A percentile compares a stretch with the other conserved stretches of the same genome.
phyloP scores from a whole-genome alignment of 2,797 vertebrate genomes.

The Vultur gryphus region DNA sequence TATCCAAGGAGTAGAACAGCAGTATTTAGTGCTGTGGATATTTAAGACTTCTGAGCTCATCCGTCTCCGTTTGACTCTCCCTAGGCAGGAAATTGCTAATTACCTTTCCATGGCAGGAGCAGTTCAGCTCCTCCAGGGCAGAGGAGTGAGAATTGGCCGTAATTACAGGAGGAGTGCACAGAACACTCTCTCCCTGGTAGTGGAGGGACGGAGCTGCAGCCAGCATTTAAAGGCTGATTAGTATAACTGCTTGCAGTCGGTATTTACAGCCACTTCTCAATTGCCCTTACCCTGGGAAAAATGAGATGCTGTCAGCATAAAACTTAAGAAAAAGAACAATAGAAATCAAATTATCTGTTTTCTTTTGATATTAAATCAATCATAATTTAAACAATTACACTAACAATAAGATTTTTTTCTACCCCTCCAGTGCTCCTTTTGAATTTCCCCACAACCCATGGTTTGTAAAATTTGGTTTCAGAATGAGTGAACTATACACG shows the following conservation, averaged over 20 bases:
- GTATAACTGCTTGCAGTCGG: neutral
- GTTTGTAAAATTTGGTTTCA: slow-evolving; percentile 41
- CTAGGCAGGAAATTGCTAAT: slow-evolving; percentile 33
- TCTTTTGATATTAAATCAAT: slow-evolving; percentile 19
- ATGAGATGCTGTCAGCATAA: neutral
- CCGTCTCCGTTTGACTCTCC: neutral
- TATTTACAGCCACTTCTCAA: neutral
- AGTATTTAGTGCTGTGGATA: neutral
- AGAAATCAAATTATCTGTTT: neutral
- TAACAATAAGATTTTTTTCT: neutral
- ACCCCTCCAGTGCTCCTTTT: neutral
- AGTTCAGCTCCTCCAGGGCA: neutral
- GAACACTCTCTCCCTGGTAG: neutral
- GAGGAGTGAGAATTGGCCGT: neutral
- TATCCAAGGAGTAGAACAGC: neutral
- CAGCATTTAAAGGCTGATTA: slow-evolving; percentile 1
- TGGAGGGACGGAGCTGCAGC: neutral
- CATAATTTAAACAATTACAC: neutral
- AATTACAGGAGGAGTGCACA: neutral
- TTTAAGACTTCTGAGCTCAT: neutral
- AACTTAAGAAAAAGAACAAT: neutral
- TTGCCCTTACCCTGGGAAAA: neutral
- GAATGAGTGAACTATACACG: neutral
- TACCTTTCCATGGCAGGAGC: slow-evolving; percentile 16
- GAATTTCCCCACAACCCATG: neutral